Percentiles rank a stretch among this genome's conserved stretches.
Conservation (phyloP, 2,113 vertebrate species). For the Oryzias curvinotus region DNA sequence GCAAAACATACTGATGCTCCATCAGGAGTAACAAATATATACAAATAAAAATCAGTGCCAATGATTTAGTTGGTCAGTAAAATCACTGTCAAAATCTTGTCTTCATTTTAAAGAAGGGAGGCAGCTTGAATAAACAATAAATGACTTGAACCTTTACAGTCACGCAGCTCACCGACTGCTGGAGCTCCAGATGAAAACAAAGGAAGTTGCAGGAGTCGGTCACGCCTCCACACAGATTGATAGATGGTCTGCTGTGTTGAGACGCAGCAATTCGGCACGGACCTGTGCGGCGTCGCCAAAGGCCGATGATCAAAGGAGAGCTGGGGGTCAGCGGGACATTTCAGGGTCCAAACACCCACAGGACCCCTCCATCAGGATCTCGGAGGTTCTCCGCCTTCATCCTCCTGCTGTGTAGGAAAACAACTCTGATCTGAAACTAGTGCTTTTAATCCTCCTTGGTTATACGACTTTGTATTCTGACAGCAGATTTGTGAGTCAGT, state of each 20-base stretch:
- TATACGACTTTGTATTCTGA: background rate
- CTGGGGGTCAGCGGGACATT: conserved; percentile 52
- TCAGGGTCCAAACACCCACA: conserved; percentile 42
- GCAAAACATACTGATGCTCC: too few species aligned
- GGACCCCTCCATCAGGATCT: conserved; percentile 18
- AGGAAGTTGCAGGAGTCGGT: too few species aligned
- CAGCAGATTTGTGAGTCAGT: too few species aligned
- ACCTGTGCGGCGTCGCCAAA: conserved; percentile 50
- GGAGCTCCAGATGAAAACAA: too few species aligned
- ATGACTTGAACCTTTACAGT: too few species aligned
- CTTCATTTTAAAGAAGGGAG: too few species aligned
- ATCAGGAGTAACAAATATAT: too few species aligned
- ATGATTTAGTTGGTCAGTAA: too few species aligned
- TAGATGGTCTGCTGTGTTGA: conserved; percentile 51
- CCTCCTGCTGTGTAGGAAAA: conserved; percentile 12
- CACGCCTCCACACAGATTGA: conserved; percentile 35
- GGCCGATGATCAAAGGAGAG: conserved; percentile 67
- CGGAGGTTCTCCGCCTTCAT: conserved; percentile 16
- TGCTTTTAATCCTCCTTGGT: background rate
- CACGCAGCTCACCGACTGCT: too few species aligned
- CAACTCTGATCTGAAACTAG: conserved; percentile 3
- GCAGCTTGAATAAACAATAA: too few species aligned
- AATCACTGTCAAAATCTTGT: too few species aligned
- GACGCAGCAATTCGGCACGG: conserved; percentile 53
- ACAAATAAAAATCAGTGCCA: too few species aligned